Conservation (phyloP, 2,797 vertebrate genomes). For the Nothura maculosa region DNA sequence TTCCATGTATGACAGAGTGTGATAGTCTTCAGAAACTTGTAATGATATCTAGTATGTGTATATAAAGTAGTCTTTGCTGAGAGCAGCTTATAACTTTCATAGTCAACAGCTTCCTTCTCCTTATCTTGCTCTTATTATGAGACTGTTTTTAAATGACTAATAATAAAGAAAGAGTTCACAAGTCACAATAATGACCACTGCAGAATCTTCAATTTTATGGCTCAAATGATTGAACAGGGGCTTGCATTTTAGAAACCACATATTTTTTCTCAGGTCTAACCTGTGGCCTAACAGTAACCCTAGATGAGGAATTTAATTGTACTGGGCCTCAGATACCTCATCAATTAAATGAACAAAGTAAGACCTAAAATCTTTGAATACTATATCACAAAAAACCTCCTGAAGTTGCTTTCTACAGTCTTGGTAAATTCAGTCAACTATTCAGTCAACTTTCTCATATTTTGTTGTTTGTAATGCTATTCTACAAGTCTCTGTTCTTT, state of each 20-base stretch:
- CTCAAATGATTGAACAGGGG: background rate
- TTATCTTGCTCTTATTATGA: background rate
- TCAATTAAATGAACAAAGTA: background rate
- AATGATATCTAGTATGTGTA: background rate
- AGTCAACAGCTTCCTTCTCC: background rate
- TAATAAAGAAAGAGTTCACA: conserved; percentile 9
- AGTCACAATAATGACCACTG: conserved; percentile 36
- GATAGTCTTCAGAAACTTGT: conserved; percentile 18
- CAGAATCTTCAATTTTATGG: conserved; percentile 5
- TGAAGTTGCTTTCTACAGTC: background rate
- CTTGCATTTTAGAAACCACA: conserved; percentile 1
- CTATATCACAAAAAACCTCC: background rate
- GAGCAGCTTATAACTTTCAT: background rate
- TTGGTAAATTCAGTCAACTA: background rate
- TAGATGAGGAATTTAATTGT: background rate
- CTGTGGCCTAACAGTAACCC: background rate
- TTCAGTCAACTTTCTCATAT: background rate
- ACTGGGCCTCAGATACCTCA: background rate
- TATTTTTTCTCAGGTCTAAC: conserved; percentile 37
- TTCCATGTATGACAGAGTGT: background rate
- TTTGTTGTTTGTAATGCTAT: background rate
- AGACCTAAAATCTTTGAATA: conserved; percentile 4
- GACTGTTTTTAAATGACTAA: conserved; percentile 21
- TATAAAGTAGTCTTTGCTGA: background rate
- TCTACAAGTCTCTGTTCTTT: rapidly evolving